Base-by-base conservation (phyloP, 37 sponge, comb jelly and placozoan species). In the Crambe crambe region DNA sequence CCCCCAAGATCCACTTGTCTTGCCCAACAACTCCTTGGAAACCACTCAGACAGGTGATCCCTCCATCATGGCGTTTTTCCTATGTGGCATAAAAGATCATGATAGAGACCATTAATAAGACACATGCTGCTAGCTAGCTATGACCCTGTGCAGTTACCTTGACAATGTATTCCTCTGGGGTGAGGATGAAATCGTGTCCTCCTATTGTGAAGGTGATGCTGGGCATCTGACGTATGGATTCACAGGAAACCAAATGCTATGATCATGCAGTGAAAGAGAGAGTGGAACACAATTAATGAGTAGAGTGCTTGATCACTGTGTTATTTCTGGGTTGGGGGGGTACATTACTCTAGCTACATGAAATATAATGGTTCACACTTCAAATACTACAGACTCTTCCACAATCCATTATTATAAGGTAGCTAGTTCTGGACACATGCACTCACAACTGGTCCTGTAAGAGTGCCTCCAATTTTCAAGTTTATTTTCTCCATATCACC, bases 1-100 rank as follows among this genome's bases (percentile, higher is more conserved):
- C 99, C 8, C 99, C 99, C 37, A 98, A 78, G 68, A 98, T 98
- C 99, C 99, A 98, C 1, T 76, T 63, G 15, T 58, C 43, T 0
- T 71, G 44, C 2, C 69, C 54, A 31, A 90, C 90, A 5, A 93
- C 59, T 12, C 94, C 99, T 21, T 57, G 68, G 72, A 98, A 96
- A 8, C 99, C 99, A 78, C 89, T 87, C 23, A 96, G 41, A 64
- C 97, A 96, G 2, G 76, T 6, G 0, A 26, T 67, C 68, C 67
- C 68, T 1, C 75, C 78, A 4, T 23, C 66, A 0, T 2, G 54
- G 29, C 3, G 0, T 6, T 79, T 32, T 42, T 78, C 6, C 56
- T 75, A 56, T n/a, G n/a, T n/a, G n/a, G n/a, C n/a, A n/a, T n/a
- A 23, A 4, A 37, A 8, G 59, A n/a, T 32, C 2, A 2, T 9